Base-by-base conservation (phyloP, 2,113 vertebrate species). In the Condylura cristata region DNA sequence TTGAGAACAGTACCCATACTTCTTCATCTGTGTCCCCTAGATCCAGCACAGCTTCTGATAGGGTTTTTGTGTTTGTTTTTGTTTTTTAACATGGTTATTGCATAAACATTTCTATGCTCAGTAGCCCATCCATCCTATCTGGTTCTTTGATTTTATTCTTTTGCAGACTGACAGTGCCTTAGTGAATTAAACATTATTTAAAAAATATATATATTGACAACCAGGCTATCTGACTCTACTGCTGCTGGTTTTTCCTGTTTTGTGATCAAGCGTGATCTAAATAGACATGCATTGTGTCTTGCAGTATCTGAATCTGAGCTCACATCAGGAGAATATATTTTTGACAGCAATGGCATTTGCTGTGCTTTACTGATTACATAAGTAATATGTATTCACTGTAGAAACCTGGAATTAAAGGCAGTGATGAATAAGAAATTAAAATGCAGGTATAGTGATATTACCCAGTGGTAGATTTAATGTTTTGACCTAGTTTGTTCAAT, bases 151-250 rank as follows among this genome's bases (percentile, higher is more conserved):
- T 61, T 70, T 85, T 22, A 46, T 84, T 79, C 60, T 51, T 71
- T 89, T 46, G 65, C 26, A 41, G 14, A 26, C 39, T 39, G 18
- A 83, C 65, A 11, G 61, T 75, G 30, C 2, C 11, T 34, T 78
- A 46, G 24, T 53, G 11, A 91, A 92, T 94, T 83, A 58, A 86
- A n/a, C 53, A 71, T 58, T 76, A 79, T 53, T 94, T 80, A n/a
- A 78, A 66, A 83, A 90, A 82, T 72, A 70, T 17, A 11, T 63
- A 34, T 53, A 79, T 91, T 71, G 72, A 51, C 60, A 14, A 70
- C 11, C 44, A 51, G 24, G 20, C 32, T 88, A 5, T 88, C 53
- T 86, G 44, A 78, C 39, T 70, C 28, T 65, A 61, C 28, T 76
- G 58, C 28, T 61, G 18, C 48, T 63, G 39, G 48, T 3, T 74